Percentiles rank a stretch among this genome's conserved stretches.
These are phyloP conservation scores for Potamarius usumacintae DNA, from an alignment of 2,113 vertebrate genomes.

Conservation along the genomic window DNA sequence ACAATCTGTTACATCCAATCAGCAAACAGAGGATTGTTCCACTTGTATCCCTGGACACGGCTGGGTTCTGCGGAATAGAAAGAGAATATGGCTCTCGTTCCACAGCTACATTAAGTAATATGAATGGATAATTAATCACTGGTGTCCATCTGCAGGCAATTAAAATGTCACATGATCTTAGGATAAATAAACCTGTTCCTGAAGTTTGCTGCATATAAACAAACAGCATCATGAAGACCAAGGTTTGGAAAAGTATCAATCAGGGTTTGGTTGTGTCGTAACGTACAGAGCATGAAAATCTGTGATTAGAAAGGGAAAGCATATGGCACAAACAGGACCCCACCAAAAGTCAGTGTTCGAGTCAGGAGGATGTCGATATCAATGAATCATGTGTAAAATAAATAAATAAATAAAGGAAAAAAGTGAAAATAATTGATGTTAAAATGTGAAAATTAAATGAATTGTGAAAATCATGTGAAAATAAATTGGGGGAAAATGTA, in stretches of 20 bases:
- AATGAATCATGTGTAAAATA: neutral
- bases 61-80: neutral
- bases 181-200: neutral
- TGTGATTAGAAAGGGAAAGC: neutral
- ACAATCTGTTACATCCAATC: conserved; percentile 22
- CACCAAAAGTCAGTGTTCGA: neutral
- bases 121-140: neutral
- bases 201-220: neutral
- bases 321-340: neutral
- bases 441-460: too few relatives aligned
- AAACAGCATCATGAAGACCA: neutral
- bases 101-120: conserved; percentile 1
- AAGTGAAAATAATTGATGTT: too few relatives aligned
- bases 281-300: neutral
- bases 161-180: neutral
- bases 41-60: conserved; percentile 35
- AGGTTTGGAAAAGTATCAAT: neutral
- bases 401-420: neutral
- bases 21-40: conserved; percentile 20
- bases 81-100: neutral
- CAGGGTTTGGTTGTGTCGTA: neutral
- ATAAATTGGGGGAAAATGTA: neutral
- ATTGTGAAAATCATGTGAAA: neutral
- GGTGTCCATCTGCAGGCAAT: conserved; percentile 7
- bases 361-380: neutral